These are phyloP conservation scores for Megastigmus dorsalis DNA, from an alignment of 2,888 invertebrate species.

Conservation along the genomic window DNA sequence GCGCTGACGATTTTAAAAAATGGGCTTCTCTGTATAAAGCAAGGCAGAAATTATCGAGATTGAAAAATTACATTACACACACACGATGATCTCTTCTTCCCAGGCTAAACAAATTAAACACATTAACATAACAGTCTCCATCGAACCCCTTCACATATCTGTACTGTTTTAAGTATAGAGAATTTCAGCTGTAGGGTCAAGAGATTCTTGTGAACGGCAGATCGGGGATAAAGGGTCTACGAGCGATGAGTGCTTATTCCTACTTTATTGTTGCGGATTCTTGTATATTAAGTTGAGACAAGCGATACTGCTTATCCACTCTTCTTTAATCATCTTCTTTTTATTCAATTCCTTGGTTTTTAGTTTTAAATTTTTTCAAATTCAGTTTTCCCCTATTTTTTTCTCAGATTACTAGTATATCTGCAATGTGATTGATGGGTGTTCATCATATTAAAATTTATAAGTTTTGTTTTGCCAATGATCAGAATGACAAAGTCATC, in stretches of 20 bases:
- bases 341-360: constrained; percentile 42
- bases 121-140: constrained; percentile 27
- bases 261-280: constrained; percentile 56
- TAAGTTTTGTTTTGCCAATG: constrained; percentile 18
- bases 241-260: constrained; percentile 49
- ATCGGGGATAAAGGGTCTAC: constrained; percentile 55
- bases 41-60: constrained; percentile 3
- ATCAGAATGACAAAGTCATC: constrained; percentile 15
- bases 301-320: constrained; percentile 52
- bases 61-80: constrained; percentile 19
- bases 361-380: constrained; percentile 47
- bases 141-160: constrained; percentile 20
- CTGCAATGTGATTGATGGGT: constrained; percentile 24
- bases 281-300: constrained; percentile 54
- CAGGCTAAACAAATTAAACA: constrained; percentile 2
- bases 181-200: constrained; percentile 65
- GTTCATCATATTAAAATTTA: background rate
- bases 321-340: constrained; percentile 49
- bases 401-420: constrained; percentile 23
- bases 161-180: constrained; percentile 44
- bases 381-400: constrained; percentile 26
- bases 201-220: constrained; percentile 54
- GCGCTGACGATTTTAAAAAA: constrained; percentile 22
- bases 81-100: constrained; percentile 30
- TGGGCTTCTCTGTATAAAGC: constrained; percentile 24